Evolutionary conservation across 1,140 invertebrate species (phyloP), one percentile per base, ranked within the genome.

Genomic region (Drosophila cardini): DNA sequence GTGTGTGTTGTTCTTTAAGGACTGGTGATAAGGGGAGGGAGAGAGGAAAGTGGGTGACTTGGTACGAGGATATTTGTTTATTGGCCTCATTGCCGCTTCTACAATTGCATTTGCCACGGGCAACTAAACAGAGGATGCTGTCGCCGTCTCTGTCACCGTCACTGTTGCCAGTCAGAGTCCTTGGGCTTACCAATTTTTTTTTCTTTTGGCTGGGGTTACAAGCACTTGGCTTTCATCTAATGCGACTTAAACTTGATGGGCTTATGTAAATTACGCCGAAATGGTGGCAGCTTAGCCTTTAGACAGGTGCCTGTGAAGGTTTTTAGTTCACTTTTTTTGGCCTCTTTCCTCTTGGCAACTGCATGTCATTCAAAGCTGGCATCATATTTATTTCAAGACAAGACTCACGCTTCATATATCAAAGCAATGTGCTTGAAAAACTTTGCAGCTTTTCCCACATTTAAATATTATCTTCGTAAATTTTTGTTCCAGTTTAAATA

Each of bases 91-190:
- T 87, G 82, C 74, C 70, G 78, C 72, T 62, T 75, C 71, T 80
- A 53, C 81, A 84, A 85, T 85, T 85, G 83, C 83, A 86, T 87
- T 86, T 86, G 83, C 83, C 83, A 86, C 52, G 83, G 83, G 83
- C 83, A 86, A 86, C 82, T 82, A 76, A 86, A 55, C 68, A 77
- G 45, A 15, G 58, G 32, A 36, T 10, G 43, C 50, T 65, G 60
- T 7, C 21, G 21, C 21, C 21, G 21, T 26, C 21, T 26, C 21
- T 26, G 21, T 26, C 21, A 4, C 21, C 21, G 21, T 21, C 21
- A 5, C 4, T 26, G 21, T 26, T 5, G 76, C 13, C 30, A 60
- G 48, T 10, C 26, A 26, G 38, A 30, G 36, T 62, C 64, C 76
- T 71, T 52, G 36, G 42, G 13, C 30, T 26, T 15, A 8, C 55